These are phyloP conservation scores for Anomalospiza imberbis DNA, from an alignment of 2,797 vertebrate species.

Conservation along the genomic window DNA sequence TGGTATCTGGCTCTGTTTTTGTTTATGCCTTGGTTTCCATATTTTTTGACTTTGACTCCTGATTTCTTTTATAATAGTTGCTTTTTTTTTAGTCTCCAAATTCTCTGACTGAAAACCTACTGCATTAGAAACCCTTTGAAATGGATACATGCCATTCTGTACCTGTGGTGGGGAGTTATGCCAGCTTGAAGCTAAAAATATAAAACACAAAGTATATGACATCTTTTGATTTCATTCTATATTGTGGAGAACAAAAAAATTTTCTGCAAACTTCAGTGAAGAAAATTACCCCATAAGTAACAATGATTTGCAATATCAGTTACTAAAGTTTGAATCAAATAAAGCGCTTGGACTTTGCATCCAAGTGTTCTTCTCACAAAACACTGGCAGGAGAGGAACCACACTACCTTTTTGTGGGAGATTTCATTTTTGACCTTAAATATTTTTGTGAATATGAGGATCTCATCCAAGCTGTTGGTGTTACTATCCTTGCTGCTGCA, in stretches of 20 bases:
- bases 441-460: not conserved
- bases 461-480: not conserved
- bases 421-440: not conserved
- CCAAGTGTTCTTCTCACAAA: not conserved
- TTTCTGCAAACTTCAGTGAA: not conserved
- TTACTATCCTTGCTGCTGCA: not conserved
- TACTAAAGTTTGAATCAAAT: not conserved
- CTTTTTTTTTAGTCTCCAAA: not conserved
- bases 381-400: not conserved
- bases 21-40: conserved; percentile 16
- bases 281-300: not conserved
- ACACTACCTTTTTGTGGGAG: not conserved
- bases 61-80: conserved; percentile 11
- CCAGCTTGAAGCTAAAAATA: not conserved
- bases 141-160: not conserved
- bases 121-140: not conserved
- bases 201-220: not conserved
- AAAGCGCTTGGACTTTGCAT: not conserved
- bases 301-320: not conserved
- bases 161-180: not conserved
- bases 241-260: not conserved
- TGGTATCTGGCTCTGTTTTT: conserved; percentile 32
- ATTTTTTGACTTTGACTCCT: conserved; percentile 12
- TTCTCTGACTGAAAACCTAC: conserved; percentile 9
- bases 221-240: not conserved